phyloP scores from a whole-genome alignment of 2,113 vertebrate genomes.

The Ochotona princeps region DNA sequence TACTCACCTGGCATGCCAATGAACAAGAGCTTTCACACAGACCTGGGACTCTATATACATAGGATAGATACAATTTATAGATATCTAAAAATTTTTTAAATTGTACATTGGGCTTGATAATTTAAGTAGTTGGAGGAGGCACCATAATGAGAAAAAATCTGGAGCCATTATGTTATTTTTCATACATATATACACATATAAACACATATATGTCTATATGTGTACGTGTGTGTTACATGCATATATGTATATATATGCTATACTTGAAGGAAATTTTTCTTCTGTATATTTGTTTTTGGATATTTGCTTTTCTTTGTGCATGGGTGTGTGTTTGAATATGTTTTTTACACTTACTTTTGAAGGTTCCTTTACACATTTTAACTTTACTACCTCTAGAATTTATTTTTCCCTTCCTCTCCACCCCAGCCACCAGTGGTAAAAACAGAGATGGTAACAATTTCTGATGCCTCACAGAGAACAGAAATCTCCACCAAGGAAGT shows the following conservation, averaged over 20 bases:
- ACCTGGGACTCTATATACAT: neutral
- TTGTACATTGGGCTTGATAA: neutral
- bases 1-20: neutral
- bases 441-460: slow-evolving; percentile 99
- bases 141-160: neutral
- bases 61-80: too few species aligned
- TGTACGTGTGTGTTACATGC: neutral
- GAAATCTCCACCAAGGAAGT: slow-evolving; percentile 99
- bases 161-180: neutral
- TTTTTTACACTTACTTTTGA: slow-evolving; percentile 10
- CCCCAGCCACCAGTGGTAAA: slow-evolving; percentile 98
- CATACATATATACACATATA: neutral
- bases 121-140: neutral
- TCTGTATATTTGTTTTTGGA: slow-evolving; percentile 30
- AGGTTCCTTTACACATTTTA: slow-evolving; percentile 62
- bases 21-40: slow-evolving; percentile 6
- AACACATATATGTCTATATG: too few species aligned
- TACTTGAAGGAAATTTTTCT: slow-evolving; percentile 38
- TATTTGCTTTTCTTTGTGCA: slow-evolving; percentile 66
- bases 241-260: neutral
- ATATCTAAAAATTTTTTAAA: too few species aligned
- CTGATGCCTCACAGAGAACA: slow-evolving; percentile 97
- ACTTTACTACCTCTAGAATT: slow-evolving; percentile 76
- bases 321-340: slow-evolving; percentile 67
- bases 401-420: slow-evolving; percentile 83